Base-by-base conservation (phyloP, 2,113 vertebrate species). In the Nipponia nippon region DNA sequence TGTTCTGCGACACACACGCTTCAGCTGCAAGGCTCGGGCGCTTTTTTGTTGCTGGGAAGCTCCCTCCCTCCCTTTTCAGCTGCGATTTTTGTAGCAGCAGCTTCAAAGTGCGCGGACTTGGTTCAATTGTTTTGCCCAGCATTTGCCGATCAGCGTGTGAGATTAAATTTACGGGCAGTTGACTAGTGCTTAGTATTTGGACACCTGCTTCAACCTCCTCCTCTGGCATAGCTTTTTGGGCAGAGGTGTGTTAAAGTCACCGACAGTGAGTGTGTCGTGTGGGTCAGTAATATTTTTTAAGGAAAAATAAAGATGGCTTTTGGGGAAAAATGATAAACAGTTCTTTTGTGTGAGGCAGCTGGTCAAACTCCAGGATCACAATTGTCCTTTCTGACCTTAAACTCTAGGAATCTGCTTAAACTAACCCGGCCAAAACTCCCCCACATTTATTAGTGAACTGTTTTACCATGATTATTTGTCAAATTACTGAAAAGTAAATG, bases 21-120 rank as follows among this genome's bases (percentile, higher is more conserved):
- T 93, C 80, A 87, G 71, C 85, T 94, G 76, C 78, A 76, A 79
- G 84, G 61, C 83, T 49, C 0, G 38, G 77, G 53, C 11, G 16
- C 23, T 17, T 80, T 97, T 93, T 81, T 97, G 89, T 96, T 96
- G 92, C 94, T 95, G 86, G 96, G 93, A 87, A 81, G 61, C 91
- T 95, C 27, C 67, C 18, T 77, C 58, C 56, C 16, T 73, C 55
- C 44, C 42, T 77, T 79, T 62, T 96, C 73, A 95, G 67, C 63
- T 78, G 72, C 92, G 97, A 66, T 91, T 96, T 89, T 89, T 93
- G 85, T 86, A 76, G 85, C 70, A 95, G 85, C 29, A 65, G 85
- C 73, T 97, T 97, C 89, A 95, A 96, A 96, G 89, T 53, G 81
- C 36, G 14, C 6, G 25, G 58, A 77, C 69, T 50, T 93, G 65